phyloP scores from a whole-genome alignment of 2,113 vertebrate species.

The Empidonax traillii region DNA sequence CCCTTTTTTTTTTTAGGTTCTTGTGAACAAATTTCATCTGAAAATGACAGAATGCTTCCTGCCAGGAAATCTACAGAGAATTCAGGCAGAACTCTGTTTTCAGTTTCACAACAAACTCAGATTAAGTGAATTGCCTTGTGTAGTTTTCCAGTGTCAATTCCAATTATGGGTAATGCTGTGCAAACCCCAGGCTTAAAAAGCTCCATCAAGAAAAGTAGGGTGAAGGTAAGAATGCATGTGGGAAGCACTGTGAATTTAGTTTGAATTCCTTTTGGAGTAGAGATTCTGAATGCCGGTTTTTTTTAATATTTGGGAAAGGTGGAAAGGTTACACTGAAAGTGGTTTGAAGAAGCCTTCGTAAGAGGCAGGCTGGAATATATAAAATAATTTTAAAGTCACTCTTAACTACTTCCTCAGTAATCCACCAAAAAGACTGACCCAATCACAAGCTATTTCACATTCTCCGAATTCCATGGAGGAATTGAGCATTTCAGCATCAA shows the following conservation, averaged over 20 bases:
- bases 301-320: background rate
- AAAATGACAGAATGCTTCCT: constrained; percentile 20
- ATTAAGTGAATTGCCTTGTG: constrained; percentile 16
- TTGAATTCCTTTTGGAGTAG: background rate
- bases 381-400: background rate
- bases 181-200: background rate
- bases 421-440: background rate
- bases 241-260: background rate
- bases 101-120: constrained; percentile 7
- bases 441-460: background rate
- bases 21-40: constrained; percentile 20
- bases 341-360: background rate
- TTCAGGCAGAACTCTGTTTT: constrained; percentile 25
- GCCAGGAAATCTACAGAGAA: constrained; percentile 13
- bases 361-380: background rate
- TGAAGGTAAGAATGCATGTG: background rate
- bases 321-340: background rate
- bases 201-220: background rate
- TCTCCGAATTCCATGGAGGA: background rate
- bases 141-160: constrained; percentile 14
- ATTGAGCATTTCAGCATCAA: background rate
- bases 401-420: background rate
- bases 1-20: background rate
- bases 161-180: background rate
- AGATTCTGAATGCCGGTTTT: background rate